Base-by-base conservation (phyloP, 2,888 invertebrate species). In the Parthenolecanium corni region DNA sequence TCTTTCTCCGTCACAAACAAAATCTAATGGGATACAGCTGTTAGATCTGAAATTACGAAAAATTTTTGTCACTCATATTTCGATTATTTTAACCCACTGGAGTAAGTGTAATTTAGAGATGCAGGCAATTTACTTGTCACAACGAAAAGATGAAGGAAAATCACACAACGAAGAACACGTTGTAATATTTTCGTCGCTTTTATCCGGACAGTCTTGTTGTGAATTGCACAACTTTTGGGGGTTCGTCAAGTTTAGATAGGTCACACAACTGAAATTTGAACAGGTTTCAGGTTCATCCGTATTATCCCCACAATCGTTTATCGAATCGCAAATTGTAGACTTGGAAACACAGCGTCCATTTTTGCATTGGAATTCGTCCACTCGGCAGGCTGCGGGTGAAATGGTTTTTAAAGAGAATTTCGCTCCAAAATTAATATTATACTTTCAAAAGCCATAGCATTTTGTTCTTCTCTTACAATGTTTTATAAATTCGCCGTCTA, bases 141-240 rank as follows among this genome's bases (percentile, higher is more conserved):
- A 62, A 25, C 42, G 52, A 40, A 52, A 62, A 20, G 36, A n/a
- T n/a, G 44, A 52, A 12, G 20, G 3, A 3, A 18, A 4, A 5
- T 51, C 16, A 18, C 52, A 66, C 6, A 40, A 18, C 0, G 53
- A 52, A 0, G 65, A 42, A 47, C 66, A 66, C n/a, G 9, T 54
- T n/a, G 5, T 16, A 14, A 38, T 23, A 20, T 65, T 25, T 71
- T 90, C 90, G 69, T 90, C 90, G 58, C 81, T 82, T 67, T 83
- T 82, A 70, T 90, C 89, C 66, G 79, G 75, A 70, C 90, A 90
- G 70, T 90, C 83, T 6, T 85, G 75, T 5, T 81, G 75, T 0
- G 87, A 87, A 70, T 90, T 87, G 71, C 90, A 91, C 3, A 89
- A 75, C 67, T 81, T 80, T 0, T 78, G 75, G 0, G 86, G 84